Percentiles rank a stretch among this genome's conserved stretches.
Evolutionary conservation across 1,140 invertebrate species (phyloP).

Genomic region (Eueides isabella): DNA sequence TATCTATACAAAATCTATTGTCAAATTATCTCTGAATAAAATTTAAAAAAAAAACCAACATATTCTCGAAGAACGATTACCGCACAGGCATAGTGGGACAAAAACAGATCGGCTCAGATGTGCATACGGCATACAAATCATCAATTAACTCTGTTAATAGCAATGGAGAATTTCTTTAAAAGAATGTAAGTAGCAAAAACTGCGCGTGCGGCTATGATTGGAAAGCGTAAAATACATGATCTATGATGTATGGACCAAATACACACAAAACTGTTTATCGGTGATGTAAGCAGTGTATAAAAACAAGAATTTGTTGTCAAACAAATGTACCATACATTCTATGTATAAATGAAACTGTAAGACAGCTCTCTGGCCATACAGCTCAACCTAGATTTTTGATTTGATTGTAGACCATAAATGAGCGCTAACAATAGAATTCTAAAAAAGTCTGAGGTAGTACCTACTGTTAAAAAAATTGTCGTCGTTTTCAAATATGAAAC

Average conservation of each 20-base stretch:
- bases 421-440: no score
- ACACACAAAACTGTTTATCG: constrained; percentile 19
- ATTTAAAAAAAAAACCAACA: not conserved
- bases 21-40: not conserved
- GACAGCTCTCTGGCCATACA: no score
- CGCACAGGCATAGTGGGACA: constrained; percentile 31
- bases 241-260: constrained; percentile 42
- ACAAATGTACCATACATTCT: no score
- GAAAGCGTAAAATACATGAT: constrained; percentile 70
- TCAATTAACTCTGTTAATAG: constrained; percentile 71
- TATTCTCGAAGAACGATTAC: constrained; percentile 34
- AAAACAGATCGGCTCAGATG: constrained; percentile 52
- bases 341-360: no score
- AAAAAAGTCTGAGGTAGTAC: no score
- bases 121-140: constrained; percentile 63
- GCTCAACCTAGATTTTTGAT: no score
- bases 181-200: constrained; percentile 68
- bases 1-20: no score
- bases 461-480: no score
- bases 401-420: no score
- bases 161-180: constrained; percentile 66
- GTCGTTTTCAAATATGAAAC: no score
- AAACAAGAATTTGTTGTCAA: not conserved
- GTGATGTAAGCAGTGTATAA: constrained; percentile 23
- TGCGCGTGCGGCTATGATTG: constrained; percentile 55